These are phyloP conservation scores for Limnephilus rhombicus DNA, from an alignment of 2,888 invertebrate genomes.

Conservation along the genomic window DNA sequence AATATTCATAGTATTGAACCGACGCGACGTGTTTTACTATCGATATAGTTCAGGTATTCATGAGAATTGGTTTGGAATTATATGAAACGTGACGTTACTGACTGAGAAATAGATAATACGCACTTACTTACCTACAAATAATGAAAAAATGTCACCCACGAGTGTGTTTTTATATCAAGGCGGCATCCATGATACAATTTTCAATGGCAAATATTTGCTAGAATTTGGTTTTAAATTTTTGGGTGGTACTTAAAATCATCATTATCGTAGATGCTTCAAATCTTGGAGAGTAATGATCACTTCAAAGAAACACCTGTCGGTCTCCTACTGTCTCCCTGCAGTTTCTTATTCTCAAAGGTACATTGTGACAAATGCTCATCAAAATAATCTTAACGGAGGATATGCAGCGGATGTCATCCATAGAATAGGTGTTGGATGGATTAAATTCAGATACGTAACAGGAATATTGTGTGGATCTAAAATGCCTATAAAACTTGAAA, in stretches of 20 bases:
- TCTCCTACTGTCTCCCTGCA: background rate
- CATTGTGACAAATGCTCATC: no score
- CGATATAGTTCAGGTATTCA: background rate
- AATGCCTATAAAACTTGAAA: no score
- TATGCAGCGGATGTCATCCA: no score
- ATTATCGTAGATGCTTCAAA: background rate
- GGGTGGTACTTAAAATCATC: background rate
- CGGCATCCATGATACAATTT: background rate
- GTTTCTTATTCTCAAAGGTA: background rate
- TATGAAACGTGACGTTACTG: background rate
- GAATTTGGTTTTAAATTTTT: no score
- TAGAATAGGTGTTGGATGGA: no score
- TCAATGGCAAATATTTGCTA: background rate
- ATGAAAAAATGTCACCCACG: background rate
- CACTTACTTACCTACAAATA: no score
- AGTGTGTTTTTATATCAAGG: background rate
- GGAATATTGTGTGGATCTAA: no score
- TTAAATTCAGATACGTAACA: no score
- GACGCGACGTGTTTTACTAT: background rate
- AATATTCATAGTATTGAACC: background rate
- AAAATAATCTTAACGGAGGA: no score
- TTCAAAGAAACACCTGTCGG: background rate
- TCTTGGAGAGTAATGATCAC: background rate
- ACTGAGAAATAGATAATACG: background rate
- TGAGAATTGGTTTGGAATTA: background rate